Evolutionary conservation across 2,888 invertebrate species (phyloP).

Genomic region (Cephus spinipes): DNA sequence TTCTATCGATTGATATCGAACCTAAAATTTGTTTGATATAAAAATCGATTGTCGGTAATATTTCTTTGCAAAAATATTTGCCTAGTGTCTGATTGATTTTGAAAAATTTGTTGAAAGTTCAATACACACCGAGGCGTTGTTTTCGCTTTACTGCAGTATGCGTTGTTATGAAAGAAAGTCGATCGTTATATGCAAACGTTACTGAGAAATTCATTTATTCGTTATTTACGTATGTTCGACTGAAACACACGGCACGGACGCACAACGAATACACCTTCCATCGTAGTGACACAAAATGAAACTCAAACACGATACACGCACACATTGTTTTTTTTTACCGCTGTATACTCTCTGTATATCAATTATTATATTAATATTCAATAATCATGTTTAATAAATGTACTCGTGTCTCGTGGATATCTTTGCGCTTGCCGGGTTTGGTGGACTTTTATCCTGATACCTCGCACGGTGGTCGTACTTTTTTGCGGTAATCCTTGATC

Average conservation of each 20-base stretch:
- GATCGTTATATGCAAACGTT: constrained; percentile 13
- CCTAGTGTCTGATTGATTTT: no score
- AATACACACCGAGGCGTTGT: not conserved
- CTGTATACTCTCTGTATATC: constrained; percentile 63
- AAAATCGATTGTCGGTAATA: not conserved
- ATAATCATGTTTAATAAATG: constrained; percentile 67
- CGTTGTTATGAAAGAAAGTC: not conserved
- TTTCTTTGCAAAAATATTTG: not conserved
- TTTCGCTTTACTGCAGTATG: not conserved
- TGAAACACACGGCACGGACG: constrained; percentile 43
- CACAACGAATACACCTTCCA: constrained; percentile 15
- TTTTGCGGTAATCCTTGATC: constrained; percentile 39
- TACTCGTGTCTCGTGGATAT: constrained; percentile 65
- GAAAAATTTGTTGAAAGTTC: no score
- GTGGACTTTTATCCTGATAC: constrained; percentile 63
- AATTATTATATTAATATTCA: constrained; percentile 62
- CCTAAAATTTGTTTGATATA: not conserved
- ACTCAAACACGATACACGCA: constrained; percentile 31
- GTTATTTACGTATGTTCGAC: not conserved
- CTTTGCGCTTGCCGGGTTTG: constrained; percentile 66
- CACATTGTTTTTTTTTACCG: constrained; percentile 42
- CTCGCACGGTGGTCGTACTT: constrained; percentile 62
- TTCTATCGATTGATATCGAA: not conserved
- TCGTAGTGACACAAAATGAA: not conserved
- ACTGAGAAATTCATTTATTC: not conserved